A percentile compares a stretch with the other conserved stretches of the same genome.
Conservation (phyloP, 35 echinoderm and acorn worm species). For the Diadema setosum region DNA sequence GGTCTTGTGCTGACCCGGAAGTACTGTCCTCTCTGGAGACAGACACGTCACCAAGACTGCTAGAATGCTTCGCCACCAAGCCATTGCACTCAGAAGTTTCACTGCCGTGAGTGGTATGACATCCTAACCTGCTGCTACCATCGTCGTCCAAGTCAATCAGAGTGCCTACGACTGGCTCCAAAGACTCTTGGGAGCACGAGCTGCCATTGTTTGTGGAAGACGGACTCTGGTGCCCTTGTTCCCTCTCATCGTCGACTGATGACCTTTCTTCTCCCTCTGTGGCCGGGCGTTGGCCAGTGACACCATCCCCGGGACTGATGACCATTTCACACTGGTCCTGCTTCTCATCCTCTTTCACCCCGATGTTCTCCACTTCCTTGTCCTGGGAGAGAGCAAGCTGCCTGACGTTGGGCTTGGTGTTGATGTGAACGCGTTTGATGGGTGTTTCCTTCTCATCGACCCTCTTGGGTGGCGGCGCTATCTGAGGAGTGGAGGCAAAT, state of each 20-base stretch:
- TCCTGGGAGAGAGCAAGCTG: neutral
- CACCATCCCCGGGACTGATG: neutral
- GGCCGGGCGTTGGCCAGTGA: neutral
- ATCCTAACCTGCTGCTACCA: neutral
- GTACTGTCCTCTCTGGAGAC: neutral
- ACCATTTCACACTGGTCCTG: neutral
- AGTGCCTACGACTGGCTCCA: neutral
- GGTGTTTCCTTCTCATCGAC: constrained; percentile 1
- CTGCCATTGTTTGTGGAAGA: neutral
- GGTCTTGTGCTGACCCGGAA: no score
- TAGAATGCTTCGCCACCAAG: neutral
- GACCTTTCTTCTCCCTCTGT: neutral
- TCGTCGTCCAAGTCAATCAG: neutral
- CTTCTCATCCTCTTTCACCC: neutral
- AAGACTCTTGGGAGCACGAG: neutral
- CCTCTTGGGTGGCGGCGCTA: constrained; percentile 48
- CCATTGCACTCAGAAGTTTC: neutral
- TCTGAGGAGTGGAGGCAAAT: constrained; percentile 57
- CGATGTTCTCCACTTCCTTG: constrained; percentile 2
- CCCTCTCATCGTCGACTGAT: neutral
- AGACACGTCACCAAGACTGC: neutral
- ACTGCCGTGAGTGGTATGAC: no score
- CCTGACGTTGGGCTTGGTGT: constrained; percentile 48
- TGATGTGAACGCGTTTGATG: constrained; percentile 42
- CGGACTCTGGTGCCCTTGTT: neutral